Conservation (phyloP, 2,113 vertebrate species). For the Silurus glanis region DNA sequence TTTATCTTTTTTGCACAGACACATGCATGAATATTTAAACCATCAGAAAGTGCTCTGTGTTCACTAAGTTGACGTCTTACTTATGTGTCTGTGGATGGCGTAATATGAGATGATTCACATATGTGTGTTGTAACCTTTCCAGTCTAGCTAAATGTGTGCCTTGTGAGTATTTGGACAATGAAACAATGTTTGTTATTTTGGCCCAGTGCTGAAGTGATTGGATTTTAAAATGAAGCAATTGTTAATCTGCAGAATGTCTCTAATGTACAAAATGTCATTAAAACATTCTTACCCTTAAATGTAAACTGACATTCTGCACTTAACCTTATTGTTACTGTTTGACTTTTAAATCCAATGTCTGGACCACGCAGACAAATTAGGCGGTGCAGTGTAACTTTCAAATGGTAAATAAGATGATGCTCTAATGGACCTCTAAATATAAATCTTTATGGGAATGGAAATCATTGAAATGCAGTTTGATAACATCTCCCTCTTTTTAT, state of each 20-base stretch:
- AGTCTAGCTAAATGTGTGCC: neutral
- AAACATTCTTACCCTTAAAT: neutral
- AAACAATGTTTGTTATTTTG: neutral
- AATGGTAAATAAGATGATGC: neutral
- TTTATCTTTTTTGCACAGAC: neutral
- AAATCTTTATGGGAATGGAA: neutral
- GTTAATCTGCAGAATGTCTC: neutral
- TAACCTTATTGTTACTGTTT: neutral
- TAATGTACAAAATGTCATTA: neutral
- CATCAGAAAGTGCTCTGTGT: neutral
- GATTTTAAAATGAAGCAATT: neutral
- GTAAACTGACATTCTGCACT: neutral
- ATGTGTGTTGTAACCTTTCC: neutral
- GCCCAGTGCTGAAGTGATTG: neutral
- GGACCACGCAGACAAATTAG: neutral
- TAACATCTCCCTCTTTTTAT: neutral
- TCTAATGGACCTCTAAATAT: neutral
- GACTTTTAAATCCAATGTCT: neutral
- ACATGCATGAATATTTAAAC: neutral
- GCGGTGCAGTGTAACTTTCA: neutral
- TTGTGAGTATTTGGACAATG: neutral
- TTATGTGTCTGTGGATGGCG: neutral
- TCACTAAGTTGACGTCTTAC: neutral
- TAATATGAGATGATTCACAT: neutral
- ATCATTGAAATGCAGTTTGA: neutral